These are phyloP conservation scores for Seriola rivoliana DNA, from an alignment of 2,113 vertebrate genomes.

Conservation along the genomic window DNA sequence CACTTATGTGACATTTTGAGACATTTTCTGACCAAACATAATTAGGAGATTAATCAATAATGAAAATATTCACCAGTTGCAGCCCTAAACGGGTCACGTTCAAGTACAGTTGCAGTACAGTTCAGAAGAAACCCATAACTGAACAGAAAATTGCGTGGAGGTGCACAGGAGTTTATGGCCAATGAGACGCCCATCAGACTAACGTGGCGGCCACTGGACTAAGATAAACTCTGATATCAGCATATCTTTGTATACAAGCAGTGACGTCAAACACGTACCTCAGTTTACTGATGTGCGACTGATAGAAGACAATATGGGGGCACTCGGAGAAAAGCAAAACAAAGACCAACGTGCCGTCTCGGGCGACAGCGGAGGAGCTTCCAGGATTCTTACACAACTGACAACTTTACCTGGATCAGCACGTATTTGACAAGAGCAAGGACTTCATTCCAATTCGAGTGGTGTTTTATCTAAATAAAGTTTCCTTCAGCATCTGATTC, in stretches of 20 bases:
- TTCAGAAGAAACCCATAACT: not conserved
- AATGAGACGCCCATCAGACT: not conserved
- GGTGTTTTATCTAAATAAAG: conserved; percentile 8
- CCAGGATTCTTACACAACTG: conserved; percentile 20
- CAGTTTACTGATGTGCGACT: conserved; percentile 57
- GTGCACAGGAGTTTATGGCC: not conserved
- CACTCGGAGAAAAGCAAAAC: conserved; percentile 48
- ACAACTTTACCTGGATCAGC: conserved; percentile 24
- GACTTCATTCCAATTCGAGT: conserved; percentile 14
- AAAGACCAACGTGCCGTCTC: conserved; percentile 32
- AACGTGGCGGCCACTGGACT: conserved; percentile 12
- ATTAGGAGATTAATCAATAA: too few species aligned
- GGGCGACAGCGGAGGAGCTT: conserved; percentile 4
- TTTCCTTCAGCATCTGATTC: conserved; percentile 17
- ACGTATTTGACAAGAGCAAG: not conserved
- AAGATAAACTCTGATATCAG: conserved; percentile 48
- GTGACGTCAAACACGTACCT: conserved; percentile 53
- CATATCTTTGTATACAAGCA: conserved; percentile 43
- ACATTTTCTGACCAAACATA: too few species aligned
- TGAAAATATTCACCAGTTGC: too few species aligned
- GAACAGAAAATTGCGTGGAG: not conserved
- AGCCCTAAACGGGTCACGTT: too few species aligned
- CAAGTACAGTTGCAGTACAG: too few species aligned
- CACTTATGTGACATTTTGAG: too few species aligned
- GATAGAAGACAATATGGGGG: conserved; percentile 50